Conservation (phyloP, 2,888 invertebrate genomes). For the Machimus rusticus region DNA sequence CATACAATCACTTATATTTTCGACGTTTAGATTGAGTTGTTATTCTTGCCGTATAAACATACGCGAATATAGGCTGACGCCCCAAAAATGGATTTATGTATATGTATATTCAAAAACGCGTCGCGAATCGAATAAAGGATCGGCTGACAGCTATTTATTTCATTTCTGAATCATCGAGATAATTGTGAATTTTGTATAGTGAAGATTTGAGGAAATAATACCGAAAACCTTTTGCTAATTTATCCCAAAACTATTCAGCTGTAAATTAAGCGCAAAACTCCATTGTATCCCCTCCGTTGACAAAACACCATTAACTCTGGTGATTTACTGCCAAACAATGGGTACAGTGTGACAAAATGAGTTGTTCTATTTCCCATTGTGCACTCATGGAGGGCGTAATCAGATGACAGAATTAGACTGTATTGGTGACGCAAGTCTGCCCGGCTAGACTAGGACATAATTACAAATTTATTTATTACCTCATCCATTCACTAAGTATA, state of each 20-base stretch:
- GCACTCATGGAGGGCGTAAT: neutral
- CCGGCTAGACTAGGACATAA: neutral
- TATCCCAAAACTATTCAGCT: slow-evolving; percentile 5
- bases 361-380: neutral
- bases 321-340: neutral
- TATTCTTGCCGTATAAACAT: neutral
- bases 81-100: neutral
- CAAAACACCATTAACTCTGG: slow-evolving; percentile 17
- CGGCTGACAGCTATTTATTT: neutral
- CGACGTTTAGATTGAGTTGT: neutral
- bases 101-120: neutral
- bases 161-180: neutral
- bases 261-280: slow-evolving; percentile 17
- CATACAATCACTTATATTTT: neutral
- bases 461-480: neutral
- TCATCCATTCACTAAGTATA: neutral
- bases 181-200: slow-evolving; percentile 2
- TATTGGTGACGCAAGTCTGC: neutral
- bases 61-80: neutral
- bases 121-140: neutral
- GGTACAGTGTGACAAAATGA: neutral
- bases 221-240: neutral
- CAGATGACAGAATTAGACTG: neutral
- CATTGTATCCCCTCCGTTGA: neutral
- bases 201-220: slow-evolving; percentile 5